Conservation (phyloP, 2,797 vertebrate genomes). For the Anguilla obscura region DNA sequence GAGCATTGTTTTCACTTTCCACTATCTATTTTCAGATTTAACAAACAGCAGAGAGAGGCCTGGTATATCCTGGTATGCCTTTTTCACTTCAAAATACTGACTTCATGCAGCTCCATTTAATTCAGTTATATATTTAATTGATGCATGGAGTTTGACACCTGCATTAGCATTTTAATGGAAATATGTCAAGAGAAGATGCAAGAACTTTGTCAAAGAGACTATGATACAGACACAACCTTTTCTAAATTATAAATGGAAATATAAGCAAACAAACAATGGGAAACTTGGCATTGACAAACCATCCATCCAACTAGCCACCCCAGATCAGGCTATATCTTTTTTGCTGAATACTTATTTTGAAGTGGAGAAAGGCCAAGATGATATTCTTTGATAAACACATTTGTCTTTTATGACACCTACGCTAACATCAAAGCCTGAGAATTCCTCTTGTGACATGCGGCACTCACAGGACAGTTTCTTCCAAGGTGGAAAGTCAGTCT, state of each 20-base stretch:
- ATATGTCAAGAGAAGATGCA: slow-evolving; percentile 28
- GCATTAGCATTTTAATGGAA: slow-evolving; percentile 40
- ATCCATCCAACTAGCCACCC: slow-evolving; percentile 11
- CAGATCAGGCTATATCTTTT: not conserved
- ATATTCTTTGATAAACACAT: slow-evolving; percentile 11
- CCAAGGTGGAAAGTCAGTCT: not conserved
- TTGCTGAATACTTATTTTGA: not conserved
- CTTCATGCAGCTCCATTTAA: slow-evolving; percentile 10
- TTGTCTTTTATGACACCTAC: not conserved
- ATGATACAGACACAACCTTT: slow-evolving; percentile 10
- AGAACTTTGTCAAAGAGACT: slow-evolving; percentile 27
- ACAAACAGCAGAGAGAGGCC: not conserved
- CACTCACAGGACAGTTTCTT: not conserved
- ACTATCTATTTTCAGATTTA: slow-evolving; percentile 4
- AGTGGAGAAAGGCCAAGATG: not conserved
- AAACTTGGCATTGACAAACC: not conserved
- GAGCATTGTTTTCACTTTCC: not conserved
- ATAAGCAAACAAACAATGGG: slow-evolving; percentile 19
- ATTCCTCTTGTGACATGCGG: not conserved
- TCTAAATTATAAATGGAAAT: slow-evolving; percentile 14
- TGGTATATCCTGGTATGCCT: not conserved
- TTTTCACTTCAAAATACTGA: slow-evolving; percentile 5
- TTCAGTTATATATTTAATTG: slow-evolving; percentile 31
- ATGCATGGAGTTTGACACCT: slow-evolving; percentile 29
- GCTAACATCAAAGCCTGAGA: slow-evolving; percentile 3